Evolutionary conservation across 2,888 invertebrate species (phyloP).

Genomic region (Harmothoe impar): DNA sequence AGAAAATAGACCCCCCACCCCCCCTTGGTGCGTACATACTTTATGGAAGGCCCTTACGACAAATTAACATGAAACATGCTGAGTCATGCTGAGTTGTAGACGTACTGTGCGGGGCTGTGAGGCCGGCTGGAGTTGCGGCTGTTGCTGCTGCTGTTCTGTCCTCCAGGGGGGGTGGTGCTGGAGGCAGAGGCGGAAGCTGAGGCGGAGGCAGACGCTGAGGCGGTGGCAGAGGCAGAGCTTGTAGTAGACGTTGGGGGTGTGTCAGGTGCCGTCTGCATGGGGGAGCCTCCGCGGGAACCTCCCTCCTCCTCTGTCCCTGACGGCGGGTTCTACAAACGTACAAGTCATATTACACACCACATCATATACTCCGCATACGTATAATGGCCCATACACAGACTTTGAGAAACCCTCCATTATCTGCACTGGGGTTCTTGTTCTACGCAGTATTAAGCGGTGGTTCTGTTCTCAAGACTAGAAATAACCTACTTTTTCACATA

Average conservation of each 20-base stretch:
- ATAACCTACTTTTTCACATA: too few relatives aligned
- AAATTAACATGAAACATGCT: too few relatives aligned
- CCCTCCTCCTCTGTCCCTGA: not conserved
- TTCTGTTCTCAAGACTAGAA: too few relatives aligned
- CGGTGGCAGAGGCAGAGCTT: not conserved
- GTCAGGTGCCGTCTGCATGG: conserved; percentile 31
- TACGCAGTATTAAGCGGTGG: too few relatives aligned
- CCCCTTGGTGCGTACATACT: too few relatives aligned
- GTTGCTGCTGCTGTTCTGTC: not conserved
- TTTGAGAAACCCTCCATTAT: too few relatives aligned
- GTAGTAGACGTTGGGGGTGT: not conserved
- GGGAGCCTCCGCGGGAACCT: not conserved
- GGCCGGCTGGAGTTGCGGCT: conserved; percentile 1
- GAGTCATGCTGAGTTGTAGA: too few relatives aligned
- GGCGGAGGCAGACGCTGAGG: not conserved
- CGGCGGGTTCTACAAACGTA: conserved; percentile 13
- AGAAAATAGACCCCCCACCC: too few relatives aligned
- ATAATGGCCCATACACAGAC: too few relatives aligned
- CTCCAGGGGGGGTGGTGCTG: not conserved
- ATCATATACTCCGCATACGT: too few relatives aligned
- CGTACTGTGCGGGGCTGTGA: conserved; percentile 18
- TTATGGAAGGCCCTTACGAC: too few relatives aligned
- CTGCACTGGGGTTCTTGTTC: too few relatives aligned
- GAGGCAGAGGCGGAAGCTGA: not conserved
- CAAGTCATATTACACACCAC: not conserved